These are phyloP conservation scores for Parapristionchus giblindavisi DNA, from an alignment of 2,888 invertebrate species.

Conservation along the genomic window DNA sequence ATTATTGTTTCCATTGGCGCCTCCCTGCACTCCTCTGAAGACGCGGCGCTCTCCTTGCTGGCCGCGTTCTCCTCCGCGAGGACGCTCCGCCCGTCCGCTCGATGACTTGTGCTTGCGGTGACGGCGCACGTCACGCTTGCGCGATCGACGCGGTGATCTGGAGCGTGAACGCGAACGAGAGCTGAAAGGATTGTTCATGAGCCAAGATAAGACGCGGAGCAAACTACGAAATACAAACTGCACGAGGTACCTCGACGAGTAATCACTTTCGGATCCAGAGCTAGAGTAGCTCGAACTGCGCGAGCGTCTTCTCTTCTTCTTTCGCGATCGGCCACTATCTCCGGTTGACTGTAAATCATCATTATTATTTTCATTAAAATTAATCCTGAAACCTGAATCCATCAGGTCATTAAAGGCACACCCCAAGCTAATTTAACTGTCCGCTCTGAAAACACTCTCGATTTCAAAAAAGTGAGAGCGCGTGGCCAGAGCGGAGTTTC, in stretches of 20 bases:
- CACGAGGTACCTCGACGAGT: constrained; percentile 9
- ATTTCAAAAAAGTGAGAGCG: no score
- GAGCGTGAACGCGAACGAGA: constrained; percentile 32
- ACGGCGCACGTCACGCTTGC: not conserved
- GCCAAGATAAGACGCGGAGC: not conserved
- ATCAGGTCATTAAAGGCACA: no score
- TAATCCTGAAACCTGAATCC: no score
- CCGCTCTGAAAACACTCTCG: no score
- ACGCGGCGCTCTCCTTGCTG: constrained; percentile 18
- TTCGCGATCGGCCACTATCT: constrained; percentile 9
- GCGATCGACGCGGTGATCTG: constrained; percentile 8
- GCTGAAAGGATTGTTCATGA: not conserved
- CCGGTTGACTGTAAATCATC: no score
- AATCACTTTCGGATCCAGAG: constrained; percentile 1
- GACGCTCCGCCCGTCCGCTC: not conserved
- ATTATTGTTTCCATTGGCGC: not conserved
- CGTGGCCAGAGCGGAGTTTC: no score
- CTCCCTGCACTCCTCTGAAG: not conserved
- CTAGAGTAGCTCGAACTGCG: constrained; percentile 33
- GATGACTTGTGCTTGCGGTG: constrained; percentile 5
- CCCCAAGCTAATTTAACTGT: no score
- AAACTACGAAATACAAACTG: not conserved
- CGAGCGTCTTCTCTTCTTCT: constrained; percentile 35
- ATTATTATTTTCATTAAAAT: no score
- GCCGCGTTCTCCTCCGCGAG: not conserved